Conservation (phyloP, 2,888 invertebrate species). For the Tanaodytes sp. region DNA sequence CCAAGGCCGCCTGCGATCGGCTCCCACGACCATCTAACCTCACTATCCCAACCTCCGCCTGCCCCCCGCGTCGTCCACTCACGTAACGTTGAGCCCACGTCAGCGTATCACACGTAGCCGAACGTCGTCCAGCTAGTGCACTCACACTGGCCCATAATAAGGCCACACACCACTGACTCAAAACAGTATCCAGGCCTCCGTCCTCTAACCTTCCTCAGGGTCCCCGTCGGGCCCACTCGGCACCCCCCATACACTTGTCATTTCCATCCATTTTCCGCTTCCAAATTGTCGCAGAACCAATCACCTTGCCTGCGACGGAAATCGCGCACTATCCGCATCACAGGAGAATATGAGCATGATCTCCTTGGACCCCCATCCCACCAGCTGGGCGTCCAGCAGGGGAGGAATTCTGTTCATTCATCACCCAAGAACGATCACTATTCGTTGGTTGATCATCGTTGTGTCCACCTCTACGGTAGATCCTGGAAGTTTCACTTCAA, state of each 20-base stretch:
- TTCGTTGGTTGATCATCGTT: too few species aligned
- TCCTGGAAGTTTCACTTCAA: too few species aligned
- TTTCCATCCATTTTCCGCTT: conserved; percentile 19
- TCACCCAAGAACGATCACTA: neutral
- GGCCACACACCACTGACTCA: conserved; percentile 21
- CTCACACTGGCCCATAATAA: conserved; percentile 28
- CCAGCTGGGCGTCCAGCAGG: too few species aligned
- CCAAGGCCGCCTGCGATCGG: conserved; percentile 67
- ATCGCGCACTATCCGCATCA: conserved; percentile 44
- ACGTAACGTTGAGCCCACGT: conserved; percentile 22
- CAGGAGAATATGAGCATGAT: conserved; percentile 24
- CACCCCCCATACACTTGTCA: conserved; percentile 18
- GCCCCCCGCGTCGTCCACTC: conserved; percentile 24
- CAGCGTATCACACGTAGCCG: neutral
- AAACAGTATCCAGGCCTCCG: conserved; percentile 11
- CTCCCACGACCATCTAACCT: conserved; percentile 71
- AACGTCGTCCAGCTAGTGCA: conserved; percentile 3
- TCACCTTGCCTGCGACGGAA: conserved; percentile 24
- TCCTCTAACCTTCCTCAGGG: conserved; percentile 11
- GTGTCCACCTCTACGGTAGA: too few species aligned
- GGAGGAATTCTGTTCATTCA: too few species aligned
- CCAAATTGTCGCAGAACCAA: conserved; percentile 16
- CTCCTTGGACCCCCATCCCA: too few species aligned
- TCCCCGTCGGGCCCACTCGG: conserved; percentile 8
- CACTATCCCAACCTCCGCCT: conserved; percentile 49